Evolutionary conservation across 2,113 vertebrate genomes (phyloP), one percentile per base, ranked within the genome.

Genomic region (Nanger granti): DNA sequence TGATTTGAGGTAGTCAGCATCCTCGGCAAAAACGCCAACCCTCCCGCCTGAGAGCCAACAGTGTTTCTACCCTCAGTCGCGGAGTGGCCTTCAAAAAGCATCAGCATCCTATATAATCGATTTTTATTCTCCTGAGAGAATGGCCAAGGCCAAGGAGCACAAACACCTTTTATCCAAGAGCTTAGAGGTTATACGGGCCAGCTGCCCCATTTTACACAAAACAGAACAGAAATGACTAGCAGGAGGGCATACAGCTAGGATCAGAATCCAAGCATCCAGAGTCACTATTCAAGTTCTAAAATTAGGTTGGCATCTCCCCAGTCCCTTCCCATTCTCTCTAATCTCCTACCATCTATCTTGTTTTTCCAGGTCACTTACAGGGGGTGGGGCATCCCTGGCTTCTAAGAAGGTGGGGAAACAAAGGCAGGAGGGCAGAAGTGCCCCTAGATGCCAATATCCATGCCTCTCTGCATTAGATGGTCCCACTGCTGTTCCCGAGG

Each of bases 141-240:
- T 12, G 14, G 29, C 84, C 52, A 93, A 91, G 62, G 52, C 20
- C 54, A 91, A 14, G 26, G 44, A 62, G 24, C 41, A 91, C 37
- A 76, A 60, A 83, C 7, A 8, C 28, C 24, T 49, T 14, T 73
- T 59, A 69, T 59, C 28, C 20, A 79, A 62, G 41, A 62, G 41
- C 62, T 34, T 52, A 57, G 93, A 41, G 55, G 55, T 84, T 26
- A 52, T 29, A 24, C 24, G 57, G 41, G 52, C 37, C 62, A 87
- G 52, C 6, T 54, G 64, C 62, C 26, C 37, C 41, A 88, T 73
- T 95, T 95, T 87, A 80, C 80, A 84, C 73, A 73, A 4, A 92
- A 92, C 28, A 62, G 90, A 64, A 79, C 52, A 62, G 24, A 87
- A 64, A 37, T 57, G 85, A 84, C 54, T 54, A 3, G 22, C 7